Evolutionary conservation across 1,140 invertebrate genomes (phyloP).

Genomic region (Aphelinus certus): DNA sequence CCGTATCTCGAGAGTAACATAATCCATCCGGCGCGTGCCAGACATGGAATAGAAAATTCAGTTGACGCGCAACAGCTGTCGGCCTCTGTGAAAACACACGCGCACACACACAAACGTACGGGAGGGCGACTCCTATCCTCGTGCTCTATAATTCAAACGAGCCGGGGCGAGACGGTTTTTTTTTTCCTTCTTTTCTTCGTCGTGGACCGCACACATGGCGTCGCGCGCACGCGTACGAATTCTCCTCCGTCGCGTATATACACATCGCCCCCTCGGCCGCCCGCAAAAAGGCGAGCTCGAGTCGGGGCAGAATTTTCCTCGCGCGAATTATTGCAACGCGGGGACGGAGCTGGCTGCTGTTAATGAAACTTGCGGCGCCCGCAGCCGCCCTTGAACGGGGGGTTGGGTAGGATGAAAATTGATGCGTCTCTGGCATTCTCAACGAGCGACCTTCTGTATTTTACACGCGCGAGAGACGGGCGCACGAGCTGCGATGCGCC

Average conservation of each 20-base stretch:
- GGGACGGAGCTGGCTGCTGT: neutral
- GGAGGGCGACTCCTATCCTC: no score
- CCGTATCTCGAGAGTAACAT: no score
- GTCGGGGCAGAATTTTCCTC: slow-evolving; percentile 3
- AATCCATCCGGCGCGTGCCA: no score
- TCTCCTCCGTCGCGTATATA: neutral
- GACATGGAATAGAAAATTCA: no score
- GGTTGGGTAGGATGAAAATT: slow-evolving; percentile 20
- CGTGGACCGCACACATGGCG: neutral
- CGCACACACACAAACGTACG: no score
- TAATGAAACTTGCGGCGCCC: slow-evolving; percentile 15
- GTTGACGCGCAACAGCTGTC: no score
- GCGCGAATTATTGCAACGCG: slow-evolving; percentile 9
- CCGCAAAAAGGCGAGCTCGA: neutral
- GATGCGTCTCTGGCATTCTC: slow-evolving; percentile 14
- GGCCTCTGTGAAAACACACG: no score
- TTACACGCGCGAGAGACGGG: neutral
- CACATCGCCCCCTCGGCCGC: neutral
- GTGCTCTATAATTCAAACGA: no score
- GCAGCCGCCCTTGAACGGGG: neutral
- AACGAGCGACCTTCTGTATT: neutral
- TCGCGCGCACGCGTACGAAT: neutral
- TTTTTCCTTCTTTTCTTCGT: no score
- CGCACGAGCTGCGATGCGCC: neutral
- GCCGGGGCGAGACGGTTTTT: no score